phyloP scores from a whole-genome alignment of 2,797 vertebrate genomes.

The Enteromius trimaculatus region DNA sequence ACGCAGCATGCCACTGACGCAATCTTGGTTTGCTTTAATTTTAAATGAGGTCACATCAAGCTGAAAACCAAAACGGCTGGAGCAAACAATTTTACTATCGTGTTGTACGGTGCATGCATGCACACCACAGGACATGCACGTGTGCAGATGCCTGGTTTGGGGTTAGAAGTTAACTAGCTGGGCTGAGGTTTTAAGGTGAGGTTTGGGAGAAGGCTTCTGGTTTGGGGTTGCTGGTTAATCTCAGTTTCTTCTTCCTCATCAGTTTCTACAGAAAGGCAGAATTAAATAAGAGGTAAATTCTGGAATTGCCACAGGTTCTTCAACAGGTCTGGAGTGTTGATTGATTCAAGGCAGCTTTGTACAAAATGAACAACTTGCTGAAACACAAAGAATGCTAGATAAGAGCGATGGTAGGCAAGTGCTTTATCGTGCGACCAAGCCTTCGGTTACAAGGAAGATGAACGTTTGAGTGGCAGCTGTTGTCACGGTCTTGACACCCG shows the following conservation, averaged over 20 bases:
- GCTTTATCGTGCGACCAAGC: not conserved
- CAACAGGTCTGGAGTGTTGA: not conserved
- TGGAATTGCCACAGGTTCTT: not conserved
- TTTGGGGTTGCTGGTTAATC: slow-evolving; percentile 59
- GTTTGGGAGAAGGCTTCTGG: slow-evolving; percentile 53
- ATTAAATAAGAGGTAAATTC: slow-evolving; percentile 20
- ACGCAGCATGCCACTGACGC: not conserved
- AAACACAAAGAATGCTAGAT: slow-evolving; percentile 26
- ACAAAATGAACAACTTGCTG: not conserved
- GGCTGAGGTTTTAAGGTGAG: slow-evolving; percentile 54
- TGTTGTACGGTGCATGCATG: not conserved
- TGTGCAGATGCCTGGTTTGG: slow-evolving; percentile 2
- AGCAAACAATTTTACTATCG: not conserved
- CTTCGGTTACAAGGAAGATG: not conserved
- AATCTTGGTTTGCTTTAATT: slow-evolving; percentile 18
- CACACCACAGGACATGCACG: slow-evolving; percentile 28
- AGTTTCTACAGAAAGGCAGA: slow-evolving; percentile 7
- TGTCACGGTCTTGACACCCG: not conserved
- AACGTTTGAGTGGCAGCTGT: slow-evolving; percentile 5
- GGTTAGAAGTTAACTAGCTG: slow-evolving; percentile 47
- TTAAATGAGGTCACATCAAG: slow-evolving; percentile 14
- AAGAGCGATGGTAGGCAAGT: not conserved
- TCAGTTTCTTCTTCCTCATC: slow-evolving; percentile 45
- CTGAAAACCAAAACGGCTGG: not conserved
- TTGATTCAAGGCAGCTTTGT: slow-evolving; percentile 3